Conservation (phyloP, 2,888 invertebrate genomes). For the Cinara cedri region DNA sequence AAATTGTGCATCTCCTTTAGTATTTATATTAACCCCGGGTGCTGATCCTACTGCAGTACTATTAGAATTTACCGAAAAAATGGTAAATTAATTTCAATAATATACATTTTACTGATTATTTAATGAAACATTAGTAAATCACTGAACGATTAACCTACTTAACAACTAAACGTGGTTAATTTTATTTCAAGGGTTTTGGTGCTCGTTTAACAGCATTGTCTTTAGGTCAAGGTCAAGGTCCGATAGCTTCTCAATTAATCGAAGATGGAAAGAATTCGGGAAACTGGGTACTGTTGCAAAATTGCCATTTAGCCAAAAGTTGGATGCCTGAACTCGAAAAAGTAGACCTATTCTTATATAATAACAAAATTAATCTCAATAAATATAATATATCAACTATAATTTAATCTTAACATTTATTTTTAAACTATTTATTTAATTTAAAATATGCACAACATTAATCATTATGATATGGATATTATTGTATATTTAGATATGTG, state of each 20-base stretch:
- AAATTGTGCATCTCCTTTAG: slow-evolving; percentile 75
- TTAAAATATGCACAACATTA: not conserved
- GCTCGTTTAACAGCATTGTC: slow-evolving; percentile 76
- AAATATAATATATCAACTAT: too few species aligned
- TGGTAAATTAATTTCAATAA: slow-evolving; percentile 61
- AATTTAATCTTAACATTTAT: too few species aligned
- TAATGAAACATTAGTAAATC: too few species aligned
- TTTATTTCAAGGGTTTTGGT: slow-evolving; percentile 64
- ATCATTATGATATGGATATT: not conserved
- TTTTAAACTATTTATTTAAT: too few species aligned
- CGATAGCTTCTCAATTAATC: slow-evolving; percentile 62
- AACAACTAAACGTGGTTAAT: not conserved
- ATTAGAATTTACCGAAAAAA: slow-evolving; percentile 77
- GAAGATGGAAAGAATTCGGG: slow-evolving; percentile 81
- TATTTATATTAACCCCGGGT: slow-evolving; percentile 82
- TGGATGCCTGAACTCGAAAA: slow-evolving; percentile 82
- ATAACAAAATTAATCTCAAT: too few species aligned
- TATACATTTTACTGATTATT: slow-evolving; percentile 4
- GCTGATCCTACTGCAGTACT: slow-evolving; percentile 82
- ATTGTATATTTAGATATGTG: slow-evolving; percentile 73
- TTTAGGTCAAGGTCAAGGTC: slow-evolving; percentile 76
- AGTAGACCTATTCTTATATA: slow-evolving; percentile 62
- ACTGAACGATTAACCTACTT: too few species aligned
- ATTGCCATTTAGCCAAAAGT: slow-evolving; percentile 82
- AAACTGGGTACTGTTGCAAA: slow-evolving; percentile 84